Base-by-base conservation (phyloP, 2,797 vertebrate genomes). In the Knipowitschia caucasica region DNA sequence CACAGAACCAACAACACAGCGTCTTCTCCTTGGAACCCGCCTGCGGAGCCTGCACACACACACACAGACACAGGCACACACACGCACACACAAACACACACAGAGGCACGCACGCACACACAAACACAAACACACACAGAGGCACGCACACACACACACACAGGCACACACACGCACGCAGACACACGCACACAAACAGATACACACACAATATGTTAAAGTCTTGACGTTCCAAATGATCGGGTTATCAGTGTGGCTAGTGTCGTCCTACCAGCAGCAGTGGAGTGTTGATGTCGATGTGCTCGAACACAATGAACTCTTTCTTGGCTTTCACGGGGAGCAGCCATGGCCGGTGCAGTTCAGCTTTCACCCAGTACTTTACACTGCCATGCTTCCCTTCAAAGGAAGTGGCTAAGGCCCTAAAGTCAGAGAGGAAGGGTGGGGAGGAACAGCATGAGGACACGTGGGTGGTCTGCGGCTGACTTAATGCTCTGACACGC, bases 251-350 rank as follows among this genome's bases (percentile, higher is more conserved):
- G 53, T 27, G 49, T 43, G 7, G n/a, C n/a, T n/a, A n/a, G n/a
- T n/a, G 29, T 1, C 1, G 7, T 77, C 92, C 89, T 90, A 96
- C 95, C 94, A 96, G 91, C 91, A 98, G 92, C 60, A 93, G 93
- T 62, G 95, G 94, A 82, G 94, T 97, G 94, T 98, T 98, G 91
- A 98, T 96, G 92, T 98, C 96, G 83, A 98, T 98, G 92, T 98
- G 96, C 64, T 98, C 95, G 75, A 98, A 98, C 87, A 98, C 96
- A 68, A 94, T 94, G 90, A 98, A 98, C 93, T 98, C 96, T 86
- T 98, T 98, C 93, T 97, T 98, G 81, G 91, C 92, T 90, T 92
- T 95, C 88, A 96, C 93, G 62, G 95, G 94, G 72, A 97, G 91
- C 86, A 98, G 77, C 96, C 96, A 98, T 43, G 94, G 93, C 80